phyloP scores from a whole-genome alignment of 64 coral and sea anemone species.

The Pocillopora verrucosa region DNA sequence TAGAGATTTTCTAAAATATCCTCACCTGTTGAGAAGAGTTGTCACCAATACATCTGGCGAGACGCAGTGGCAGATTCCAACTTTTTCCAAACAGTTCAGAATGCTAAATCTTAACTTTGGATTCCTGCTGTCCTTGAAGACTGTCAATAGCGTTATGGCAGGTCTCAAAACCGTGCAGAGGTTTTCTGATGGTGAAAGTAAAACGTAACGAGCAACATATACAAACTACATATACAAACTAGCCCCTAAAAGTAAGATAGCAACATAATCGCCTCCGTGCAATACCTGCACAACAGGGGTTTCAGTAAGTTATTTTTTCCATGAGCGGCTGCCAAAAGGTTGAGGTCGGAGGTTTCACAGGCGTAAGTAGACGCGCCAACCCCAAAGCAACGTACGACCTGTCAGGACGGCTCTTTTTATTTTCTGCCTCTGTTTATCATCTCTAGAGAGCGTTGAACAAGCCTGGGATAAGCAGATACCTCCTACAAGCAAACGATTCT shows the following conservation, averaged over 20 bases:
- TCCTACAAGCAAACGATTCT: no score
- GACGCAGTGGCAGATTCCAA: constrained; percentile 75
- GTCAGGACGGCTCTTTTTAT: no score
- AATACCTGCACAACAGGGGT: no score
- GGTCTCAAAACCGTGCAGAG: constrained; percentile 58
- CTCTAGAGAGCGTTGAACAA: no score
- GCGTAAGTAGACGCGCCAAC: no score
- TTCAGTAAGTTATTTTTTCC: no score
- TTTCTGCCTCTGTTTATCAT: no score
- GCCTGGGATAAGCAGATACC: no score
- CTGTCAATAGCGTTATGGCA: constrained; percentile 51
- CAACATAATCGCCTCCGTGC: no score
- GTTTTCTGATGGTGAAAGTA: constrained; percentile 23
- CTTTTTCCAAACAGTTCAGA: constrained; percentile 51
- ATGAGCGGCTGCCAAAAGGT: no score
- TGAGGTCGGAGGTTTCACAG: no score
- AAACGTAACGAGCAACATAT: not conserved
- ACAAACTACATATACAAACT: not conserved
- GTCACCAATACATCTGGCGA: constrained; percentile 67
- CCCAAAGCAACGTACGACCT: no score
- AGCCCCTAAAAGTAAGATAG: not conserved
- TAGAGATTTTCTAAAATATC: not conserved
- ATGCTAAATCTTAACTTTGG: constrained; percentile 48
- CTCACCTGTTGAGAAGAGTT: constrained; percentile 67
- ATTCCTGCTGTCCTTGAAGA: constrained; percentile 68